Conservation (phyloP, 1,140 invertebrate genomes). For the Andrena cerasifolii region DNA sequence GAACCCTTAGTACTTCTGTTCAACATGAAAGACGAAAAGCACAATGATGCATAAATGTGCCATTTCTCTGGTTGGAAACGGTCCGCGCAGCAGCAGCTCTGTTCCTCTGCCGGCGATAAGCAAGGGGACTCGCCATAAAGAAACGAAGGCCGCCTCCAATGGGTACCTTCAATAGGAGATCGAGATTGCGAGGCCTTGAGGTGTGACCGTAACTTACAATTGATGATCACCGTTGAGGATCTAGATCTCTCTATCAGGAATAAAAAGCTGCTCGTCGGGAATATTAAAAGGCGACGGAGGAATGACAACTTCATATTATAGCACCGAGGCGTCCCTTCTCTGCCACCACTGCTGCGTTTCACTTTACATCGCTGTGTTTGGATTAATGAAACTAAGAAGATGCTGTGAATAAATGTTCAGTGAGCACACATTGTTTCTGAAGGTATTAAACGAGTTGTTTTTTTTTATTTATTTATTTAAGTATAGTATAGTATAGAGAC, state of each 20-base stretch:
- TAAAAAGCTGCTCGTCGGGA: slow-evolving; percentile 16
- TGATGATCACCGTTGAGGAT: slow-evolving; percentile 28
- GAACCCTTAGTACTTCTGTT: background rate
- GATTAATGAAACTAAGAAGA: too few relatives aligned
- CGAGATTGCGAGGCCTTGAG: slow-evolving; percentile 19
- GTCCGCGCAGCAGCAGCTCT: background rate
- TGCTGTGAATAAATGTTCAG: too few relatives aligned
- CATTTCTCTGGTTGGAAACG: background rate
- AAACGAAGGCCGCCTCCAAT: slow-evolving; percentile 13
- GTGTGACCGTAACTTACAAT: slow-evolving; percentile 35
- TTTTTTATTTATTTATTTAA: too few relatives aligned
- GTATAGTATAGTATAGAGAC: too few relatives aligned
- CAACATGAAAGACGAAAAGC: background rate
- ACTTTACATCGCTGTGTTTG: too few relatives aligned
- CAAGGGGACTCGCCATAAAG: slow-evolving; percentile 9
- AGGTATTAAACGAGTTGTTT: too few relatives aligned
- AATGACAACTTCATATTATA: slow-evolving; percentile 32
- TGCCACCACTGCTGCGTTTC: background rate
- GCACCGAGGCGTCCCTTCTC: background rate
- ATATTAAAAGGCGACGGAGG: slow-evolving; percentile 25
- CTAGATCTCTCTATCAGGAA: slow-evolving; percentile 39
- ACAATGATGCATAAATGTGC: background rate
- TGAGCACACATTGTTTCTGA: too few relatives aligned
- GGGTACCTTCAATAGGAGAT: slow-evolving; percentile 21
- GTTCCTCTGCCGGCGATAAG: background rate